phyloP scores from a whole-genome alignment of 1,140 invertebrate genomes.

The Drosophila bifasciata region DNA sequence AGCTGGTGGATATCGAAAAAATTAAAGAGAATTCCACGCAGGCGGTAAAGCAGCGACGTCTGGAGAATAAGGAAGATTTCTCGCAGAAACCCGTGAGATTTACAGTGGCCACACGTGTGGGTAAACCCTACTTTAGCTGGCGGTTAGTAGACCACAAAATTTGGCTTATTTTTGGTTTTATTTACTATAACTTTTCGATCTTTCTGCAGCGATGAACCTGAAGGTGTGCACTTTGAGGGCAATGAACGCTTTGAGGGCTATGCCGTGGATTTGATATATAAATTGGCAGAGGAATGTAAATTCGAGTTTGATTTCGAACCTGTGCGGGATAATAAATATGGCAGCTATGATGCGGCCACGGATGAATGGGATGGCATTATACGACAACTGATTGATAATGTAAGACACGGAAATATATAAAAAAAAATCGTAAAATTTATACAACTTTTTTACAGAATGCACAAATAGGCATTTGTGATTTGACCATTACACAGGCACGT shows the following conservation, averaged over 20 bases:
- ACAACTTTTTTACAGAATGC: conserved; percentile 88
- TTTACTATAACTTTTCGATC: not conserved
- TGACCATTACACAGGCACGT: conserved; percentile 94
- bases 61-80: conserved; percentile 65
- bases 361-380: conserved; percentile 95
- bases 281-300: conserved; percentile 87
- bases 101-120: conserved; percentile 72
- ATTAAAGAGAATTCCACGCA: conserved; percentile 63
- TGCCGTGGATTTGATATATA: conserved; percentile 89
- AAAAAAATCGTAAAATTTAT: not conserved
- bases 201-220: conserved; percentile 54
- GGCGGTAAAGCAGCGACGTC: conserved; percentile 43
- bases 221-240: conserved; percentile 76
- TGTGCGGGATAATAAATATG: conserved; percentile 89
- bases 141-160: conserved; percentile 48
- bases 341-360: conserved; percentile 87
- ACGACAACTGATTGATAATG: conserved; percentile 90
- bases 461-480: conserved; percentile 94
- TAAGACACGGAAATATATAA: conserved; percentile 17
- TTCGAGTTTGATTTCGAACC: conserved; percentile 91
- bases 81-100: conserved; percentile 61
- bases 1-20: conserved; percentile 55
- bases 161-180: not conserved
- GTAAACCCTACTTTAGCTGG: conserved; percentile 76
- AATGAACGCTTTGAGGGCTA: conserved; percentile 90